These are phyloP conservation scores for Aphyosemion australe DNA, from an alignment of 2,113 vertebrate genomes.

Conservation along the genomic window DNA sequence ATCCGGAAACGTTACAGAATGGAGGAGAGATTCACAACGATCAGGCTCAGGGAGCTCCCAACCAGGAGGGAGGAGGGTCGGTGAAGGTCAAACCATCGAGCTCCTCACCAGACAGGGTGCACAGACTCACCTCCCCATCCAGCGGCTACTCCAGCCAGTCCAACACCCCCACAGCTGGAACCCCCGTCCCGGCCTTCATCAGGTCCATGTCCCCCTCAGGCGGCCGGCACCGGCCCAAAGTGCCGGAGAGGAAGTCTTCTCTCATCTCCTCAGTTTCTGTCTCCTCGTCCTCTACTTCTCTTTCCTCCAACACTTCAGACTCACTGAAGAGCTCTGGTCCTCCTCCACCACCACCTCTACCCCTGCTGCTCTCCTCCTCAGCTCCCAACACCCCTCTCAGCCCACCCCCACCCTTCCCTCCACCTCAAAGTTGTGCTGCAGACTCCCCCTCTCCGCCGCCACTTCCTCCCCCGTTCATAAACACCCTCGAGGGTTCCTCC, in stretches of 20 bases:
- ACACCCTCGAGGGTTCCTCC: conserved; percentile 37
- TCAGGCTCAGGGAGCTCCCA: conserved; percentile 64
- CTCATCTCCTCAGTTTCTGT: conserved; percentile 90
- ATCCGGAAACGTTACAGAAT: conserved; percentile 70
- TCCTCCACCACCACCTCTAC: conserved; percentile 64
- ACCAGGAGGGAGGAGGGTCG: conserved; percentile 53
- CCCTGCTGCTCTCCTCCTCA: conserved; percentile 46
- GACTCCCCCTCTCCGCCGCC: conserved; percentile 37
- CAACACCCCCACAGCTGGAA: conserved; percentile 94
- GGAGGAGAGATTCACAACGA: conserved; percentile 68
- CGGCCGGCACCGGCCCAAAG: conserved; percentile 86
- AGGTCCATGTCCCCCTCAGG: conserved; percentile 85
- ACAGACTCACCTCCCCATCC: conserved; percentile 92
- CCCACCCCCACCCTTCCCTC: conserved; percentile 63
- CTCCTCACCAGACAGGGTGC: conserved; percentile 89
- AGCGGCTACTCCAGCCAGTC: conserved; percentile 99
- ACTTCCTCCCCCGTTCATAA: conserved; percentile 41
- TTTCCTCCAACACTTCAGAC: conserved; percentile 93
- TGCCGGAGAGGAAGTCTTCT: conserved; percentile 96
- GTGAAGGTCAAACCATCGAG: conserved; percentile 81
- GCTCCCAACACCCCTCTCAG: conserved; percentile 59
- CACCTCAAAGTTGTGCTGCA: conserved; percentile 37
- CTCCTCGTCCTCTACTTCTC: conserved; percentile 94
- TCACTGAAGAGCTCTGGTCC: conserved; percentile 77
- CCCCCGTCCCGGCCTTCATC: conserved; percentile 88